Base-by-base conservation (phyloP, 2,797 vertebrate species). In the Oreochromis grahami region DNA sequence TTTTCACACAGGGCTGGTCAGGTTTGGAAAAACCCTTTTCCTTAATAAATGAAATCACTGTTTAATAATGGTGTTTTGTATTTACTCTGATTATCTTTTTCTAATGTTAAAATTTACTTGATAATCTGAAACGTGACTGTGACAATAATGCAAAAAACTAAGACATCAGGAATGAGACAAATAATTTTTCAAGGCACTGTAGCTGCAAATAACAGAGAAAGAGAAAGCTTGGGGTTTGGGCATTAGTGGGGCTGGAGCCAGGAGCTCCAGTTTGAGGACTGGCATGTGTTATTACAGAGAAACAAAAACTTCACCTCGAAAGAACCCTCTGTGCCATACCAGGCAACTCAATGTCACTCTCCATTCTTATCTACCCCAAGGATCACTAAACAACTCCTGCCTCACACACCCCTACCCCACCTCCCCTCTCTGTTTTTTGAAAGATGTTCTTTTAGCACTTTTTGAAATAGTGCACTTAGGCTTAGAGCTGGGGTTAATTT, bases 21-120 rank as follows among this genome's bases (percentile, higher is more conserved):
- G 58, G 17, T 60, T 60, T 60, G 9, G 9, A 60, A 60, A 60
- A 34, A 17, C 56, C 56, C 15, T 34, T 60, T 60, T 12, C 17
- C 56, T 34, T 60, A 60, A 60, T 60, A 60, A 19, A 58, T 58
- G 15, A 60, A 34, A 60, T 60, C 3, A 19, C 17, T 60, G 29
- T 60, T 60, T 60, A 60, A 34, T 60, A 60, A 60, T 12, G 29
- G 29, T 19, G 9, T 11, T 34, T 60, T 60, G 56, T 60, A 7
- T 34, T 60, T 60, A 34, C 29, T n/a, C 5, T 0, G 0, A 12
- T 34, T 4, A 34, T 60, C 17, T 60, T 60, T 60, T 19, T 60
- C 2, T 7, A 60, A 63, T 63, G 17, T 63, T 63, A 36, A 63
- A 63, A 63, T 63, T 13, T 63, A 36, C 32, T 63, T 63, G 58